Evolutionary conservation across 2,888 invertebrate genomes (phyloP), one percentile per base, ranked within the genome.

Genomic region (Salpingus planirostris): DNA sequence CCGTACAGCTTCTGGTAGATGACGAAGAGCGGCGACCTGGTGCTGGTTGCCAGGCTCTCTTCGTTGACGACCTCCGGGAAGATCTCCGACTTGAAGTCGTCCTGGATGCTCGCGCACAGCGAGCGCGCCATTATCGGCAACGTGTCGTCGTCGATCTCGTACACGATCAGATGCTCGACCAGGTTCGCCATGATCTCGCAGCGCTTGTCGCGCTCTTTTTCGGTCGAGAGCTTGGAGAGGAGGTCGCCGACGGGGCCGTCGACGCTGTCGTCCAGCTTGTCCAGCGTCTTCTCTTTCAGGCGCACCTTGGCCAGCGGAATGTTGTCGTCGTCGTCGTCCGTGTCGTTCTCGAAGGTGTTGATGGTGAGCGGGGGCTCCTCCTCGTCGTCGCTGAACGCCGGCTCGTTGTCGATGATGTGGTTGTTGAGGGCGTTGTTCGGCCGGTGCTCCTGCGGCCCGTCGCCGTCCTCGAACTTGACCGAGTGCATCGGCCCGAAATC

Each of bases 381-480:
- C 52, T 90, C 89, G 48, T 87, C 88, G 53, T 89, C 89, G 47
- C 88, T 89, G 60, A 89, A 90, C 15, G 78, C 77, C 7, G 86
- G 80, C 52, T 88, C 88, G 27, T 69, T 69, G 15, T 74, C 71
- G 39, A 66, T 60, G 31, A 66, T 60, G 31, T 71, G 69, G 44
- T 72, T 71, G 47, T 62, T 60, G 7, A 58, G 27, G 1, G 40
- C 36, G 29, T 43, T 52, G 31, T 49, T 48, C 12, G 44, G 29
- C 6, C 49, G 46, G 29, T 41, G 41, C 21, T 50, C 50, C 18
- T 5, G 8, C n/a, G n/a, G 18, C 21, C 30, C 12, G 10, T 38
- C 42, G n/a, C 34, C 46, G 24, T 52, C 55, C 10, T 57, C 56
- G 32, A 47, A 47, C 44, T 59, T 52, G n/a, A 38, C 38, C 4